Conservation (phyloP, 2,888 invertebrate genomes). For the Metallyticus violacea region DNA sequence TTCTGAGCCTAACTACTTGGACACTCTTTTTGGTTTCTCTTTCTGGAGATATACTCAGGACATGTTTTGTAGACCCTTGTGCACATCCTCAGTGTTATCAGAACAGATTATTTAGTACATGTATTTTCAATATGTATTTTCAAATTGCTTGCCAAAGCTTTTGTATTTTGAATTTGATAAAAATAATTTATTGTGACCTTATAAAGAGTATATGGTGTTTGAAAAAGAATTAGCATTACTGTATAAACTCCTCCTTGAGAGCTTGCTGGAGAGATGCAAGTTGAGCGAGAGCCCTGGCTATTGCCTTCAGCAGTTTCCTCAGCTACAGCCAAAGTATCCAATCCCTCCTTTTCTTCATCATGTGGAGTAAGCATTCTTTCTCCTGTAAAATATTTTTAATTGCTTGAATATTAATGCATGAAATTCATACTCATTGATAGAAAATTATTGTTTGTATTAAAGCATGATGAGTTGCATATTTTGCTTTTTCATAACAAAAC, state of each 20-base stretch:
- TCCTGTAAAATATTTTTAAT: slow-evolving; percentile 39
- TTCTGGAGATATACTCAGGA: too few relatives aligned
- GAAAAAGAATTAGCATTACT: slow-evolving; percentile 52
- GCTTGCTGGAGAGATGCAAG: slow-evolving; percentile 81
- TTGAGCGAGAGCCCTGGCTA: slow-evolving; percentile 54
- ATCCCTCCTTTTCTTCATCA: slow-evolving; percentile 61
- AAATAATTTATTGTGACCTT: not conserved
- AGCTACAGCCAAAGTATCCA: slow-evolving; percentile 48
- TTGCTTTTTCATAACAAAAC: not conserved
- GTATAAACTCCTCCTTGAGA: slow-evolving; percentile 89
- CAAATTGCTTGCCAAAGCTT: too few relatives aligned
- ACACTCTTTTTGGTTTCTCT: too few relatives aligned
- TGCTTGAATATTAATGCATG: not conserved
- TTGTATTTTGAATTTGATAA: not conserved
- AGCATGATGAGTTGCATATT: not conserved
- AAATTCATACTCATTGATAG: not conserved
- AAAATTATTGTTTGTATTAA: not conserved
- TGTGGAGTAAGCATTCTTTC: slow-evolving; percentile 52
- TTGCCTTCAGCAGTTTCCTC: slow-evolving; percentile 43
- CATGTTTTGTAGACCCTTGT: too few relatives aligned
- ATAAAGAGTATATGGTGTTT: not conserved
- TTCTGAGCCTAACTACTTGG: too few relatives aligned
- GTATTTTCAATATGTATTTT: too few relatives aligned
- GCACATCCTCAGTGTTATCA: too few relatives aligned
- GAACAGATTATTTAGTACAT: too few relatives aligned